These are phyloP conservation scores for Papilio xuthus DNA, from an alignment of 1,140 invertebrate species.

Conservation along the genomic window DNA sequence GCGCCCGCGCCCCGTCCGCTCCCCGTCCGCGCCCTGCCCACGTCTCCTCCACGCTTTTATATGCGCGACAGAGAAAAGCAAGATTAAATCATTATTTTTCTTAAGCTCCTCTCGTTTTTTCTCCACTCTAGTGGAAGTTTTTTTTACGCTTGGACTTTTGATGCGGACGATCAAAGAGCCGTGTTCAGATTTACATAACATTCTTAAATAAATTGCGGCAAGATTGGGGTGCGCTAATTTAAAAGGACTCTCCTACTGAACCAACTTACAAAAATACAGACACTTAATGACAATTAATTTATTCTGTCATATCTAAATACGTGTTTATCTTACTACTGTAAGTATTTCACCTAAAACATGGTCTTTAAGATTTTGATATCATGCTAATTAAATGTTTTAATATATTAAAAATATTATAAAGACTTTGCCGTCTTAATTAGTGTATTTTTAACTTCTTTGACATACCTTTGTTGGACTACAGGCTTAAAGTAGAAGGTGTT, in stretches of 20 bases:
- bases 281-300: constrained; percentile 76
- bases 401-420: constrained; percentile 38
- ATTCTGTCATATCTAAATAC: constrained; percentile 49
- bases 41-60: constrained; percentile 68
- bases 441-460: constrained; percentile 44
- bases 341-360: not conserved
- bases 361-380: not conserved
- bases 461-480: not conserved
- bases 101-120: constrained; percentile 79
- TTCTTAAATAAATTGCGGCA: constrained; percentile 80
- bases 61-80: constrained; percentile 78
- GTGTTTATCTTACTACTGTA: not conserved
- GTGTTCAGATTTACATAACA: constrained; percentile 82
- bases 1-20: constrained; percentile 48
- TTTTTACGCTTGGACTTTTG: constrained; percentile 77
- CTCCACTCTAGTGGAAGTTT: constrained; percentile 73
- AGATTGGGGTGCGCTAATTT: constrained; percentile 60
- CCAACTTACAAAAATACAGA: constrained; percentile 78
- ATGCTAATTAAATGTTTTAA: constrained; percentile 42
- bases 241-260: constrained; percentile 59
- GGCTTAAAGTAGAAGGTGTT: not conserved
- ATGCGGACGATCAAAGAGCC: constrained; percentile 80
- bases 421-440: constrained; percentile 48
- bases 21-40: constrained; percentile 49
- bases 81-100: constrained; percentile 82